phyloP scores from a whole-genome alignment of 2,888 invertebrate species.

The Sinotaia quadrata region DNA sequence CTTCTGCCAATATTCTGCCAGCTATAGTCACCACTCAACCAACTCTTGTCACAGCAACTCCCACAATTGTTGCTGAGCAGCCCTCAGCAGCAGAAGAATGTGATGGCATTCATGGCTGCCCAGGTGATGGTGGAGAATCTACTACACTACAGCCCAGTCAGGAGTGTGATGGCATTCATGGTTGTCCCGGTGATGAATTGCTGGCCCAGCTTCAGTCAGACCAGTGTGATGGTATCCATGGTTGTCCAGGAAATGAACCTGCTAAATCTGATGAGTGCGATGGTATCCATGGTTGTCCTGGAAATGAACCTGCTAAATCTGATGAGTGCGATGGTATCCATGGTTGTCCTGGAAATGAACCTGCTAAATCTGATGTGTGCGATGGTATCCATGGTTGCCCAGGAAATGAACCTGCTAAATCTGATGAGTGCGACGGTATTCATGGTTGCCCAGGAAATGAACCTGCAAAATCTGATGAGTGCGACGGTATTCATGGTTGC shows the following conservation, averaged over 20 bases:
- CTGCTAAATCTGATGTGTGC: conserved; percentile 16
- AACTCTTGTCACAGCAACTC: conserved; percentile 34
- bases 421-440: conserved; percentile 30
- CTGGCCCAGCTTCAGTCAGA: conserved; percentile 10
- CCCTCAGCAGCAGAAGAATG: conserved; percentile 28
- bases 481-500: conserved; percentile 32
- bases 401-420: conserved; percentile 27
- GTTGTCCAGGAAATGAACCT: conserved; percentile 13
- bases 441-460: conserved; percentile 31
- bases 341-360: conserved; percentile 30
- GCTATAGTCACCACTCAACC: conserved; percentile 77
- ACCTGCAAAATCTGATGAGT: conserved; percentile 22
- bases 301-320: conserved; percentile 26
- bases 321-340: conserved; percentile 32
- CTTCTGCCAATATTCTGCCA: conserved; percentile 76
- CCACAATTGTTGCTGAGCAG: conserved; percentile 29
- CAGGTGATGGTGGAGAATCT: background rate
- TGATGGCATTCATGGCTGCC: conserved; percentile 30
- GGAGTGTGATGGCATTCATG: conserved; percentile 34
- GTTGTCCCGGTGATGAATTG: conserved; percentile 8
- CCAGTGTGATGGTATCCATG: conserved; percentile 31
- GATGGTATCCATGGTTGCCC: conserved; percentile 31
- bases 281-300: conserved; percentile 30
- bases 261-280: conserved; percentile 24
- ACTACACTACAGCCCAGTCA: conserved; percentile 16